phyloP scores from a whole-genome alignment of 2,888 invertebrate species.

The Nasonia oneida region DNA sequence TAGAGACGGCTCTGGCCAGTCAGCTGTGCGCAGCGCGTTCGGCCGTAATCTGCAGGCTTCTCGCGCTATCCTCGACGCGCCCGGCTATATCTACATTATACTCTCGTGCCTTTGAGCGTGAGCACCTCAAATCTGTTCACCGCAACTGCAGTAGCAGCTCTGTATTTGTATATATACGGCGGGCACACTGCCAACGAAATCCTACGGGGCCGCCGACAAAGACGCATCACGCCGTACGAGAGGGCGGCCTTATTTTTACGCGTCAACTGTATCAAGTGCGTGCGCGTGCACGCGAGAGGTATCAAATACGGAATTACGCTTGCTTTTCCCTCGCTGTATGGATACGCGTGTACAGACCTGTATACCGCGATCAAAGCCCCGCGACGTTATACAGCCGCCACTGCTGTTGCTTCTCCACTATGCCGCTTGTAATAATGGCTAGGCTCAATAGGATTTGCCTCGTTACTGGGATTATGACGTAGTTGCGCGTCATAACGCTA shows the following conservation, averaged over 20 bases:
- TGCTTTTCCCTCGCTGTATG: neutral
- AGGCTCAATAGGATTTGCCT: slow-evolving; percentile 32
- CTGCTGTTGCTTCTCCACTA: neutral
- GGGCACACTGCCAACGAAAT: slow-evolving; percentile 26
- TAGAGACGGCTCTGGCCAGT: neutral
- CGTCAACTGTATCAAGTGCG: slow-evolving; percentile 42
- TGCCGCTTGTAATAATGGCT: slow-evolving; percentile 12
- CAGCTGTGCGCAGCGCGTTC: neutral
- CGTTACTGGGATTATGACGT: slow-evolving; percentile 34
- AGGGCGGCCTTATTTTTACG: slow-evolving; percentile 36
- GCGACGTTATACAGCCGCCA: neutral
- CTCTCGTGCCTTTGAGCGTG: slow-evolving; percentile 9
- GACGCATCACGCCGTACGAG: slow-evolving; percentile 20
- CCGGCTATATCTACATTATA: neutral
- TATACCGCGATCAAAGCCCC: neutral
- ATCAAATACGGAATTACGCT: slow-evolving; percentile 33
- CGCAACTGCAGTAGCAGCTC: neutral
- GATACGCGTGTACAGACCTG: neutral
- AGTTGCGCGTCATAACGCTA: neutral
- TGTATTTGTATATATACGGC: neutral
- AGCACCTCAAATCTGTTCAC: slow-evolving; percentile 38
- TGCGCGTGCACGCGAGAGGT: neutral
- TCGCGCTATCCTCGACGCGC: neutral
- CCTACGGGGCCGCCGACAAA: slow-evolving; percentile 20
- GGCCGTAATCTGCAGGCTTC: slow-evolving; percentile 25